phyloP scores from a whole-genome alignment of 2,113 vertebrate species.

The Oreocharis arfaki region DNA sequence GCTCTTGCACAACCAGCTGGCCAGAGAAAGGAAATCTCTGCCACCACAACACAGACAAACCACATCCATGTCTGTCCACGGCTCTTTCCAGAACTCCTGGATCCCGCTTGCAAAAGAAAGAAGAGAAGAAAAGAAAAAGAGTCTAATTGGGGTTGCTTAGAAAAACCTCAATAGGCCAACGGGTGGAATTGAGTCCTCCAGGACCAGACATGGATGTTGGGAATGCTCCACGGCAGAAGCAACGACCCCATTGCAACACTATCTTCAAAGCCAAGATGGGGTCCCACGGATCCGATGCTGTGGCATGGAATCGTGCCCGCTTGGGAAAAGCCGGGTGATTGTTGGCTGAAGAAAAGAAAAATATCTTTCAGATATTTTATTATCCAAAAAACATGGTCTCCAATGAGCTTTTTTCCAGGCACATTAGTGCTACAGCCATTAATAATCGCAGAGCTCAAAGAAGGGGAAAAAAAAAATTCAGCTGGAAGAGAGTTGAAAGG shows the following conservation, averaged over 20 bases:
- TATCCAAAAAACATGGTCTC: conserved; percentile 22
- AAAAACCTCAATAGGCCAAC: background rate
- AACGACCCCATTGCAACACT: background rate
- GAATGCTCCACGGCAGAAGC: background rate
- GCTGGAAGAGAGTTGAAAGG: conserved; percentile 50
- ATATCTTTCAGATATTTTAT: conserved; percentile 23
- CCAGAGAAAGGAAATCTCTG: background rate
- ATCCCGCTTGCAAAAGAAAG: background rate
- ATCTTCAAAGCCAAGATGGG: background rate
- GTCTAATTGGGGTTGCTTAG: background rate
- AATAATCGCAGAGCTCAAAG: conserved; percentile 14
- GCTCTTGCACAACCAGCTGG: background rate
- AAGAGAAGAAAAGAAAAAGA: background rate
- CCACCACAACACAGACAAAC: background rate
- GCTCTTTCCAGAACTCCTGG: background rate
- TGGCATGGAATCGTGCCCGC: background rate
- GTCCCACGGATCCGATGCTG: fast-evolving
- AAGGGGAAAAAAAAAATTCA: background rate
- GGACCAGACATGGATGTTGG: background rate
- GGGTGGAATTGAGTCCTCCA: background rate
- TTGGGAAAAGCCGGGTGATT: background rate
- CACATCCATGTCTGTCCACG: background rate
- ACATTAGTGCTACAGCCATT: conserved; percentile 8
- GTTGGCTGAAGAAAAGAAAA: conserved; percentile 22
- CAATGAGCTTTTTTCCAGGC: conserved; percentile 40